Evolutionary conservation across 2,888 invertebrate genomes (phyloP), one percentile per base, ranked within the genome.

Genomic region (Tuta absoluta): DNA sequence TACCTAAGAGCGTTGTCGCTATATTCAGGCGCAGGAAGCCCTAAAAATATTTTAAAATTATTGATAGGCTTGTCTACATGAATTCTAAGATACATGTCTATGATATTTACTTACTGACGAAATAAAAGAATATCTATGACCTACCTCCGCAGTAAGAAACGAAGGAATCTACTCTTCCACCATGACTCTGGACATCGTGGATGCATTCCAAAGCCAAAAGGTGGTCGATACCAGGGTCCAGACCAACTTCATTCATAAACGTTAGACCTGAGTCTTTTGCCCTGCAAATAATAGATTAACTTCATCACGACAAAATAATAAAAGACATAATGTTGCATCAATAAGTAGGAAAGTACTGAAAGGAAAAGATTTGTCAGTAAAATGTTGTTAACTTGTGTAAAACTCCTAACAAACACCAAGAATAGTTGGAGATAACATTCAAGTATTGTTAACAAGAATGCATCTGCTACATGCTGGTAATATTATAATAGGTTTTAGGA

Each of bases 221-320:
- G 85, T 99, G 99, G 85, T 99, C 98, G 72, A 98, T 98, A n/a
- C 99, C 99, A 0, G 99, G 99, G 82, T 99, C 99, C 37, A 99
- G 92, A 0, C 99, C 99, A 0, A 98, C 96, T 90, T 99, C 99
- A 80, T 99, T 99, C 69, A 99, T 91, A 51, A 99, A 93, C 0
- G 99, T 99, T 0, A 99, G 93, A 0, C 97, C 98, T 0, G 98
- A 97, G 38, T 96, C 95, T 60, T 94, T 93, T 0, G 99, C 99
- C 64, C 97, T 97, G 71, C n/a, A 75, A 75, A 10, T 8, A 33
- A 33, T 8, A 33, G 10, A 21, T 19, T 19, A 7, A 10, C n/a
- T 12, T 48, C 17, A n/a, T n/a, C n/a, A n/a, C n/a, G n/a, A n/a
- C n/a, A n/a, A n/a, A n/a, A 8, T 33, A 1, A 33, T 33, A 33